phyloP scores from a whole-genome alignment of 2,888 invertebrate species.

The Tetropium fuscum region DNA sequence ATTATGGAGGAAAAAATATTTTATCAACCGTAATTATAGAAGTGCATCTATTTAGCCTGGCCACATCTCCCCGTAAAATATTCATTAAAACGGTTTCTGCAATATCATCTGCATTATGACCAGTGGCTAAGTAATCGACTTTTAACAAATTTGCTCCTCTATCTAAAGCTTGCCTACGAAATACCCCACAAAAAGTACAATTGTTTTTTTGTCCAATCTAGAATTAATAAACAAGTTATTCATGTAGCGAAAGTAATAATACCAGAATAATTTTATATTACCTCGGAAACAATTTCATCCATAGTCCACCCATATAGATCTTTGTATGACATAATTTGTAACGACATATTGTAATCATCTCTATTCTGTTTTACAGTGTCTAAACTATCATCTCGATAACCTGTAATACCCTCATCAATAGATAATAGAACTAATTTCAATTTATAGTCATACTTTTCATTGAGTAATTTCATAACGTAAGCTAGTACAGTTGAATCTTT shows the following conservation, averaged over 20 bases:
- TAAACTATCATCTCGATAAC: conserved; percentile 95
- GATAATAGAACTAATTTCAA: conserved; percentile 91
- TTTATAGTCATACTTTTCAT: conserved; percentile 91
- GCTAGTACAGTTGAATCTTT: conserved; percentile 99
- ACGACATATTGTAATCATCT: conserved; percentile 91
- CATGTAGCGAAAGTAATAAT: too few relatives aligned
- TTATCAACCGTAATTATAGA: conserved; percentile 83
- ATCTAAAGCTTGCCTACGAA: conserved; percentile 95
- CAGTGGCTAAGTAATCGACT: conserved; percentile 96
- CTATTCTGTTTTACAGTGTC: conserved; percentile 96
- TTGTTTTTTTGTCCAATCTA: conserved; percentile 90
- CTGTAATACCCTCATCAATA: conserved; percentile 98
- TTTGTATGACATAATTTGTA: conserved; percentile 96
- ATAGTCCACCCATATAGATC: conserved; percentile 99
- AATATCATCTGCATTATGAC: conserved; percentile 97
- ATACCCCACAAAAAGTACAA: conserved; percentile 96
- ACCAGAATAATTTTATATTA: conserved; percentile 58
- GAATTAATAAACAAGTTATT: conserved; percentile 40
- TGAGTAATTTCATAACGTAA: conserved; percentile 90
- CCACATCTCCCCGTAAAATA: conserved; percentile 95
- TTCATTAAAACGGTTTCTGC: conserved; percentile 99
- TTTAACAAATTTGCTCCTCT: conserved; percentile 90
- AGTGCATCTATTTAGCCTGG: conserved; percentile 92
- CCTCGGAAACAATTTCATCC: conserved; percentile 95
- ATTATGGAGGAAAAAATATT: too few relatives aligned